phyloP scores from a whole-genome alignment of 2,888 invertebrate species.

The Habrosyne pyritoides region DNA sequence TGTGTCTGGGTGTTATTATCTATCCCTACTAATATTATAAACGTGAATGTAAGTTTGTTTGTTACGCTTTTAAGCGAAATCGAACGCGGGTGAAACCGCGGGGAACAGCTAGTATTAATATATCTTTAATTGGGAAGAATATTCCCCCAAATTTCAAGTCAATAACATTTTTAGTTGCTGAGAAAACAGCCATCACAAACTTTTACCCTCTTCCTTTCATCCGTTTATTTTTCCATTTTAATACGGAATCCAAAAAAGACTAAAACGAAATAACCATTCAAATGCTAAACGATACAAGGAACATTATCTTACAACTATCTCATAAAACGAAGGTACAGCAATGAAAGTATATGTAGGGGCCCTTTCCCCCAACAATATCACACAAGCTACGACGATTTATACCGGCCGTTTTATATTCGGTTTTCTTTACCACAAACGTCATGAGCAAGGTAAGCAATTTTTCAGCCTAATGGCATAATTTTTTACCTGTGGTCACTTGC shows the following conservation, averaged over 20 bases:
- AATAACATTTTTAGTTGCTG: too few relatives aligned
- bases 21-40: too few relatives aligned
- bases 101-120: too few relatives aligned
- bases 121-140: too few relatives aligned
- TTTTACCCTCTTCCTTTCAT: too few relatives aligned
- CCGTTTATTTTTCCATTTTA: too few relatives aligned
- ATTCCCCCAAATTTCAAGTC: too few relatives aligned
- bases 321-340: constrained; percentile 4
- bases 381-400: constrained; percentile 19
- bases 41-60: too few relatives aligned
- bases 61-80: too few relatives aligned
- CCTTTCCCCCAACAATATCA: constrained; percentile 6
- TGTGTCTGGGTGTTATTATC: too few relatives aligned
- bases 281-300: constrained; percentile 1
- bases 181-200: too few relatives aligned
- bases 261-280: neutral
- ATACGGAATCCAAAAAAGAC: neutral
- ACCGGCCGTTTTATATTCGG: constrained; percentile 25
- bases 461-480: constrained; percentile 23
- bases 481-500: constrained; percentile 10
- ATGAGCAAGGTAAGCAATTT: constrained; percentile 22
- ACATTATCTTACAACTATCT: constrained; percentile 4
- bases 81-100: too few relatives aligned
- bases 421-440: constrained; percentile 23
- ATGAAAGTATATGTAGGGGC: constrained; percentile 5